Percentiles rank a stretch among this genome's conserved stretches.
Evolutionary conservation across 1,140 invertebrate species (phyloP).

Genomic region (Eumaeus atala): DNA sequence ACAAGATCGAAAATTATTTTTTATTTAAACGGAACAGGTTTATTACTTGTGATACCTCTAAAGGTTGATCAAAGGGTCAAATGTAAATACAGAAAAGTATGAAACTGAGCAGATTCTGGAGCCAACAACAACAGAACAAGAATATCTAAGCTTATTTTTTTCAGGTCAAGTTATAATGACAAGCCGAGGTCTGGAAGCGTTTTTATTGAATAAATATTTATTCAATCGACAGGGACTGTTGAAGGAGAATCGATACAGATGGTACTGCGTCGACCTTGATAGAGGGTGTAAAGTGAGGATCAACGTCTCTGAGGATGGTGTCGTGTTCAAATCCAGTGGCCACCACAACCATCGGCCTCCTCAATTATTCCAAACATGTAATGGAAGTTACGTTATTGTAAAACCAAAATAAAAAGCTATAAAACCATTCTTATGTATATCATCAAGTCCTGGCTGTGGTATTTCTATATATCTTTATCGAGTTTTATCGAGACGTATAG

Average conservation of each 20-base stretch:
- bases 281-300: conserved; percentile 19
- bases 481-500: no score
- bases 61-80: no score
- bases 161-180: background rate
- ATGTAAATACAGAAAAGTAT: no score
- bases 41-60: no score
- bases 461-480: no score
- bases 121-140: no score
- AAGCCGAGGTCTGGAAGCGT: background rate
- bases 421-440: no score
- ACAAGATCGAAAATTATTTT: no score
- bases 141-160: no score
- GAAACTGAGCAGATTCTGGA: no score
- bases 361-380: conserved; percentile 9
- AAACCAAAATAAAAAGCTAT: background rate
- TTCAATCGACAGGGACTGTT: background rate
- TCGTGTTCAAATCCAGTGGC: conserved; percentile 17
- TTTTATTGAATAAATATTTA: background rate
- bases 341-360: conserved; percentile 21
- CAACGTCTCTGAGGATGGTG: conserved; percentile 1
- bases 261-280: conserved; percentile 20
- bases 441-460: no score
- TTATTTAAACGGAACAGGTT: no score
- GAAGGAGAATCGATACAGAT: conserved; percentile 2
- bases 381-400: conserved; percentile 11